Evolutionary conservation across 2,888 invertebrate species (phyloP).

Genomic region (Drosophila siamana): DNA sequence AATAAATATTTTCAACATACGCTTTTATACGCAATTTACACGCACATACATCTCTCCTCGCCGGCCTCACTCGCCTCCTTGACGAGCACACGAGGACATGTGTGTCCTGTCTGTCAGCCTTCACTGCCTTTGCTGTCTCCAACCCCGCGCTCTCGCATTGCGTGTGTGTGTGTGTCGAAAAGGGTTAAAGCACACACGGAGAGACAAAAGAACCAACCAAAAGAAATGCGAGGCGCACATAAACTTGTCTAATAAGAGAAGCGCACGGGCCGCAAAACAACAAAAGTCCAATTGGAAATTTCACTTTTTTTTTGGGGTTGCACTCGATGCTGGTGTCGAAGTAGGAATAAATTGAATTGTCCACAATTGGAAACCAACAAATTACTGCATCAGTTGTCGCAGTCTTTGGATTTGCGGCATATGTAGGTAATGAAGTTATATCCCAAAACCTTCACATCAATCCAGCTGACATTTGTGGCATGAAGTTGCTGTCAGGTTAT

Average conservation of each 20-base stretch:
- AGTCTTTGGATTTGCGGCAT: background rate
- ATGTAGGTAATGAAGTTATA: background rate
- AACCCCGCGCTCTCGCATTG: background rate
- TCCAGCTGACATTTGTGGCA: background rate
- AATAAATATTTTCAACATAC: constrained; percentile 84
- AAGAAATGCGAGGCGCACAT: constrained; percentile 64
- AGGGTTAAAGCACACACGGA: constrained; percentile 26
- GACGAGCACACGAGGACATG: constrained; percentile 35
- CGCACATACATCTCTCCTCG: constrained; percentile 78
- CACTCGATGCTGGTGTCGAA: background rate
- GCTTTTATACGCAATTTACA: constrained; percentile 82
- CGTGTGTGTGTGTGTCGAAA: constrained; percentile 27
- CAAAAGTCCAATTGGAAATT: constrained; percentile 51
- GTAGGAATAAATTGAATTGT: constrained; percentile 62
- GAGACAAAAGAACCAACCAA: constrained; percentile 32
- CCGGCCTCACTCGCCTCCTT: constrained; percentile 50
- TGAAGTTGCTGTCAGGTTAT: no score
- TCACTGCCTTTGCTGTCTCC: background rate
- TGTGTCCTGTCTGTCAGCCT: constrained; percentile 27
- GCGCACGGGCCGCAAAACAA: background rate
- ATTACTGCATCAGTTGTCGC: background rate
- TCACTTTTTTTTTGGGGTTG: background rate
- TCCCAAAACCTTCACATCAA: background rate
- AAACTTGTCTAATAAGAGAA: constrained; percentile 79
- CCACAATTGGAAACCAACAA: constrained; percentile 19